Evolutionary conservation across 2,888 invertebrate genomes (phyloP).

Genomic region (Drosophila anomalata): DNA sequence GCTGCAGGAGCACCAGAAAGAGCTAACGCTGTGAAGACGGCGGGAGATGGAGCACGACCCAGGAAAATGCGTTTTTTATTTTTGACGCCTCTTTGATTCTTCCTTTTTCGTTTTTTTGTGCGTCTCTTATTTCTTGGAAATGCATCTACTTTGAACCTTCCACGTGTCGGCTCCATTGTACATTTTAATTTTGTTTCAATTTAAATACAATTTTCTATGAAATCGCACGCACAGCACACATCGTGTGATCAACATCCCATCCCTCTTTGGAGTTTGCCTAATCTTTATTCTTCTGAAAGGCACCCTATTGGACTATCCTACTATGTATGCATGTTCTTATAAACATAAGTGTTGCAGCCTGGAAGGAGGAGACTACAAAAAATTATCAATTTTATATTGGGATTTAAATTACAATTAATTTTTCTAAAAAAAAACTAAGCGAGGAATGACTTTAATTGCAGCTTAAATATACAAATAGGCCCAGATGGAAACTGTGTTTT

Average conservation of each 20-base stretch:
- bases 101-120: constrained; percentile 6
- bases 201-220: constrained; percentile 79
- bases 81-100: constrained; percentile 77
- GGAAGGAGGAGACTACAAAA: too few species aligned
- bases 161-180: constrained; percentile 56
- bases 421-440: too few species aligned
- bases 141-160: constrained; percentile 75
- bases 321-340: too few species aligned
- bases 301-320: background rate
- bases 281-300: background rate
- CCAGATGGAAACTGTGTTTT: too few species aligned
- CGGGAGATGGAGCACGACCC: constrained; percentile 37
- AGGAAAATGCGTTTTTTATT: constrained; percentile 72
- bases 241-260: constrained; percentile 28
- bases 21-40: constrained; percentile 22
- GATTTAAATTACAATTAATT: too few species aligned
- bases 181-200: constrained; percentile 78
- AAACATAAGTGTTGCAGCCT: background rate
- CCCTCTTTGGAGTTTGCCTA: constrained; percentile 1
- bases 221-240: constrained; percentile 72
- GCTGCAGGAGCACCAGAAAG: constrained; percentile 43
- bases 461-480: too few species aligned
- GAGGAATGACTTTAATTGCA: too few species aligned
- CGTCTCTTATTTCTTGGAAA: constrained; percentile 73
- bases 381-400: too few species aligned